phyloP scores from a whole-genome alignment of 2,888 invertebrate species.

The Lasioglossum malachurum region DNA sequence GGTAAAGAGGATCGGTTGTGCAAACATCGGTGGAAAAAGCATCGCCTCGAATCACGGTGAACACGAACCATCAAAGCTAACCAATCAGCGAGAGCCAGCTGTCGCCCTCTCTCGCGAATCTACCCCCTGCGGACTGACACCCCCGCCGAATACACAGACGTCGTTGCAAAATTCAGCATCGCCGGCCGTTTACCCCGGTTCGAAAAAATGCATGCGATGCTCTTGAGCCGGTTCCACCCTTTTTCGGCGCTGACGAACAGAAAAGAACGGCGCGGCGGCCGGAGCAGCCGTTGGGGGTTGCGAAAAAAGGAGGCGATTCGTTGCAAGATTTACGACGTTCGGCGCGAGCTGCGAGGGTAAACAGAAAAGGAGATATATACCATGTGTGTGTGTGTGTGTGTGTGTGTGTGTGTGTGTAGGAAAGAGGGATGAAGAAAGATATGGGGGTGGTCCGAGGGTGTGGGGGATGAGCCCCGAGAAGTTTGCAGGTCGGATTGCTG shows the following conservation, averaged over 20 bases:
- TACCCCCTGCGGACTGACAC: background rate
- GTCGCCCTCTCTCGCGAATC: background rate
- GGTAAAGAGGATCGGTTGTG: background rate
- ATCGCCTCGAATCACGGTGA: background rate
- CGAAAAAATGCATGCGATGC: constrained; percentile 21
- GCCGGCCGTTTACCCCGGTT: constrained; percentile 20
- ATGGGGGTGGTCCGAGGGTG: background rate
- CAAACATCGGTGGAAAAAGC: background rate
- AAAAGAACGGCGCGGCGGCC: background rate
- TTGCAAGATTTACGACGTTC: constrained; percentile 76
- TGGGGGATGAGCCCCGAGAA: constrained; percentile 31
- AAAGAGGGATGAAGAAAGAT: background rate
- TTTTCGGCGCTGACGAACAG: constrained; percentile 19
- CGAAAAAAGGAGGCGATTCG: constrained; percentile 57
- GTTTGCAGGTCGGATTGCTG: constrained; percentile 45
- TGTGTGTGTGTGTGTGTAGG: background rate
- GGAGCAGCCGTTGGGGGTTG: background rate
- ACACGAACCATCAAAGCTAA: background rate
- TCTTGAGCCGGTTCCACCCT: constrained; percentile 33
- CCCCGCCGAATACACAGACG: constrained; percentile 3
- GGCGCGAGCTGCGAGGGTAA: constrained; percentile 30
- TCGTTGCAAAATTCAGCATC: constrained; percentile 32
- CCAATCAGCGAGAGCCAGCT: background rate
- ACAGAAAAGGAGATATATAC: constrained; percentile 24
- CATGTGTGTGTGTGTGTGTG: no score